phyloP scores from a whole-genome alignment of 2,113 vertebrate species.

The Ranitomeya variabilis region DNA sequence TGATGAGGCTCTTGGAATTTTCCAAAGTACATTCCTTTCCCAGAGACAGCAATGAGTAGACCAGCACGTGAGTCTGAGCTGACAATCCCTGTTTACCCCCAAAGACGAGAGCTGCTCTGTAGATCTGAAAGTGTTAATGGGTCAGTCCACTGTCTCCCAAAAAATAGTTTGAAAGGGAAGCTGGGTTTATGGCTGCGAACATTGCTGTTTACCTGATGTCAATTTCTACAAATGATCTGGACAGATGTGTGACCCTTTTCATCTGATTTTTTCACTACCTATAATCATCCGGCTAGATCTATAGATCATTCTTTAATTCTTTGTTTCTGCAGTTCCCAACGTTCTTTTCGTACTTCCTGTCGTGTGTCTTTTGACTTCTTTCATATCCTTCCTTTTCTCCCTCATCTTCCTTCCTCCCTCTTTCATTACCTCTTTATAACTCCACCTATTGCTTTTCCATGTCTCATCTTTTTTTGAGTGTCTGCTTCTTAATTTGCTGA shows the following conservation, averaged over 20 bases:
- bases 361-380: conserved; percentile 43
- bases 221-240: neutral
- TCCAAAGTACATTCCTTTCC: conserved; percentile 53
- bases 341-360: conserved; percentile 50
- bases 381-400: conserved; percentile 43
- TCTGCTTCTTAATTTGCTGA: neutral
- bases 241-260: neutral
- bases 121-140: conserved; percentile 16
- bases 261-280: neutral
- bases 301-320: neutral
- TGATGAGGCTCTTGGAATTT: conserved; percentile 57
- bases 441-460: neutral
- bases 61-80: conserved; percentile 40
- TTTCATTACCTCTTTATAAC: conserved; percentile 52
- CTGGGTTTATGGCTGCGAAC: neutral
- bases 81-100: conserved; percentile 38
- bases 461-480: neutral
- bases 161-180: neutral
- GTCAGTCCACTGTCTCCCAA: conserved; percentile 12
- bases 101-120: neutral
- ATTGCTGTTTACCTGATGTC: neutral
- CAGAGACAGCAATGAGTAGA: conserved; percentile 36
- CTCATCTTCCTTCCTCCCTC: conserved; percentile 52
- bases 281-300: neutral
- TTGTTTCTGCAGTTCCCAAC: neutral